Base-by-base conservation (phyloP, 2,888 invertebrate genomes). In the Xestia c-nigrum region DNA sequence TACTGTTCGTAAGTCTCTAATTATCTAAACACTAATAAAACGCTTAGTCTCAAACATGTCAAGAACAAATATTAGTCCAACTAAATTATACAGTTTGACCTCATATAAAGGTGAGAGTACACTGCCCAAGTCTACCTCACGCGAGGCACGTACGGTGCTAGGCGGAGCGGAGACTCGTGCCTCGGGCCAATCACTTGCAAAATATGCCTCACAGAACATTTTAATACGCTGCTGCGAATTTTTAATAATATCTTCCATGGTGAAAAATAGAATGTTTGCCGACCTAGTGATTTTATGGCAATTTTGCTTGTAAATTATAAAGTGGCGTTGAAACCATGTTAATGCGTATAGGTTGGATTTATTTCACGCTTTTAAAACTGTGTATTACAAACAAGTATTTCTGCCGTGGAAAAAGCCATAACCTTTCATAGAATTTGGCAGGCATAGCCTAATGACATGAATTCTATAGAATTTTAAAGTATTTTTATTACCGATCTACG, bases 151-250 rank as follows among this genome's bases (percentile, higher is more conserved):
- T 31, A 31, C 31, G 31, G 31, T 31, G 31, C 31, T 31, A 68
- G 74, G 21, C 59, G 63, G 21, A 71, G 19, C 24, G 59, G 31
- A 50, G 24, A 38, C 16, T 69, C 31, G 10, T 55, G 87, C 85
- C 79, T 65, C 67, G 57, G 81, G 85, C 77, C 24, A 69, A 76
- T 81, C 76, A 72, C 78, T 74, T 65, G 72, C 57, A 77, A 64
- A 57, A 72, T 63, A 40, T 64, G 63, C 73, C 63, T 64, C 72
- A 50, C 73, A 16, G 76, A 74, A 76, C 46, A 63, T 63, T 50
- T n/a, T 77, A 67, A 74, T 74, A 72, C 16, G 47, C 72, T 72
- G 85, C 59, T 63, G 72, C 85, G 76, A 83, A 84, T 84, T 81
- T 72, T 84, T 76, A 74, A 84, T 76, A 64, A 67, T 73, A 72